Conservation (phyloP, 2,888 invertebrate species). For the Rhagonycha lutea region DNA sequence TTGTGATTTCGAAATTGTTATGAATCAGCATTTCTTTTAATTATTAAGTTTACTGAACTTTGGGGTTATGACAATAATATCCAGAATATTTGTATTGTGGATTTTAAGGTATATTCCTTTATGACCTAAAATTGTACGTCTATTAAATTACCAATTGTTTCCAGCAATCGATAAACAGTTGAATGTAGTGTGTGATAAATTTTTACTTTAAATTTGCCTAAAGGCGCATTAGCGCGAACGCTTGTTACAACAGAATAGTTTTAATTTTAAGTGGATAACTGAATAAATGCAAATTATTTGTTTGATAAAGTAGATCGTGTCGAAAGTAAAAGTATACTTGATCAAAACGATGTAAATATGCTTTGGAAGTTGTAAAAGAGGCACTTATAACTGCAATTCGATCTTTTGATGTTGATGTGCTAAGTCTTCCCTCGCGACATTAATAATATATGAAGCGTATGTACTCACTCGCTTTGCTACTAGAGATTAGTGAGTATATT, state of each 20-base stretch:
- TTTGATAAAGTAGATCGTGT: not conserved
- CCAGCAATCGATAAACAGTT: not conserved
- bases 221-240: not conserved
- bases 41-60: too few relatives aligned
- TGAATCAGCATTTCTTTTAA: too few relatives aligned
- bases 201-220: not conserved
- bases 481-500: conserved; percentile 34
- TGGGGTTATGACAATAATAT: too few relatives aligned
- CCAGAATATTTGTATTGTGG: not conserved
- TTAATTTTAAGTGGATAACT: not conserved
- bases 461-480: conserved; percentile 34
- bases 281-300: not conserved
- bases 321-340: conserved; percentile 11
- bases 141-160: not conserved
- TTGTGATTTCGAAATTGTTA: too few relatives aligned
- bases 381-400: conserved; percentile 35
- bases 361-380: conserved; percentile 14
- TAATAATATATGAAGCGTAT: conserved; percentile 40
- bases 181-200: not conserved
- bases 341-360: conserved; percentile 23
- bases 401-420: conserved; percentile 38
- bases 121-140: not conserved
- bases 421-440: conserved; percentile 28
- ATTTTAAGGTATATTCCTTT: not conserved
- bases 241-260: not conserved